Conservation (phyloP, 2,888 invertebrate genomes). For the Periphyllus acericola region DNA sequence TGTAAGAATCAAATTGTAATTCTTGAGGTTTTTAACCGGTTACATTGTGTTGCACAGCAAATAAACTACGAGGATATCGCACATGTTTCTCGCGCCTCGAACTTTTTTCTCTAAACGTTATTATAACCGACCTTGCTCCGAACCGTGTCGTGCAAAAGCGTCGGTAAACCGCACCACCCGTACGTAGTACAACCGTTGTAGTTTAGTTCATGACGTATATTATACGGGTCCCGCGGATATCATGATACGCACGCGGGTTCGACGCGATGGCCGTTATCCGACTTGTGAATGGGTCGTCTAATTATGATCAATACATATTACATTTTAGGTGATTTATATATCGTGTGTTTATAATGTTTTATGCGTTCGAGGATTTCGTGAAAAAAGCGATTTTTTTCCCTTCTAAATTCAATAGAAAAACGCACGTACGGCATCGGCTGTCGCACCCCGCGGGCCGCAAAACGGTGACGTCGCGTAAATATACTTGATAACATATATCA, state of each 20-base stretch:
- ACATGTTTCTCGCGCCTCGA: no score
- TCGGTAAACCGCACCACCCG: background rate
- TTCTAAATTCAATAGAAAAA: constrained; percentile 32
- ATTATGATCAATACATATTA: constrained; percentile 29
- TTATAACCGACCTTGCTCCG: no score
- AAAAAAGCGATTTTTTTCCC: constrained; percentile 30
- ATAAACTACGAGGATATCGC: no score
- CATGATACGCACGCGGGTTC: background rate
- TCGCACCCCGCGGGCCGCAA: background rate
- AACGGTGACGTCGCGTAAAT: constrained; percentile 43
- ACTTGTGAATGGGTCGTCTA: constrained; percentile 43
- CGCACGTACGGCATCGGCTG: background rate
- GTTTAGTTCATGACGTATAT: background rate
- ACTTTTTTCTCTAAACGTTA: no score
- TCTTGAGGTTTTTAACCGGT: no score
- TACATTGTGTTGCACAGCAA: no score
- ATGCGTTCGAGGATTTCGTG: constrained; percentile 28
- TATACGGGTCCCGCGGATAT: background rate
- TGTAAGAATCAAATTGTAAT: no score
- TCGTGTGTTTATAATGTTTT: background rate
- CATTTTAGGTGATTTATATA: background rate
- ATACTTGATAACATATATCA: constrained; percentile 30
- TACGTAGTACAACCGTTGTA: no score
- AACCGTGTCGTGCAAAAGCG: no score
- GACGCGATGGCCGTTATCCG: background rate